A percentile compares a stretch with the other conserved stretches of the same genome.
These are phyloP conservation scores for Cygnus olor DNA, from an alignment of 2,797 vertebrate species.

Conservation along the genomic window DNA sequence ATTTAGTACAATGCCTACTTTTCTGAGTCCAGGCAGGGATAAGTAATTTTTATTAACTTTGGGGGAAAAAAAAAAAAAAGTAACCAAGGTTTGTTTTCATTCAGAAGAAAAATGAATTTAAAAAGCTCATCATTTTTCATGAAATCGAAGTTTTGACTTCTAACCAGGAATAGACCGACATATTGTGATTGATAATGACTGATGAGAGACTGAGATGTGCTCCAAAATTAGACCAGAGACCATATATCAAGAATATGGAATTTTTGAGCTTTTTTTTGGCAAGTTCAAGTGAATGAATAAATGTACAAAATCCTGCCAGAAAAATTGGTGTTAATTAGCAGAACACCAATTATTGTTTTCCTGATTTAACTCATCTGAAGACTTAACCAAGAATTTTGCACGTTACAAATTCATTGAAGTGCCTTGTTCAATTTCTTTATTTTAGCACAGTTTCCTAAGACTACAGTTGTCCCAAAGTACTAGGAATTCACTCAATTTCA, in stretches of 20 bases:
- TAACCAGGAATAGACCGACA: not conserved
- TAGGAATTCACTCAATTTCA: not conserved
- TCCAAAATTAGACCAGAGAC: not conserved
- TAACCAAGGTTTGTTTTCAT: not conserved
- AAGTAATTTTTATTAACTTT: not conserved
- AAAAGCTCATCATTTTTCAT: not conserved
- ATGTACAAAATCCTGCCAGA: not conserved
- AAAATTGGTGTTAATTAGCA: not conserved
- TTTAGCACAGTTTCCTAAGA: not conserved
- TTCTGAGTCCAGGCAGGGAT: not conserved
- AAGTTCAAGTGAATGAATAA: not conserved
- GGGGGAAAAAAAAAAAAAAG: rapidly evolving
- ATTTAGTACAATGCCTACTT: not conserved
- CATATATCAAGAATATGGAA: not conserved
- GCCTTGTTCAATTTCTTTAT: not conserved
- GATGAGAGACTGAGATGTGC: not conserved
- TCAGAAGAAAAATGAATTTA: not conserved
- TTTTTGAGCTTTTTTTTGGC: not conserved
- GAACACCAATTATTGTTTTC: not conserved
- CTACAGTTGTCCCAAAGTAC: not conserved
- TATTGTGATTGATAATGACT: not conserved
- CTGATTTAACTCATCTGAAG: not conserved
- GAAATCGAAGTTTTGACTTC: not conserved
- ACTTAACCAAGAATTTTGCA: not conserved
- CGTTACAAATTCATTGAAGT: not conserved